These are phyloP conservation scores for Stictonetta naevosa DNA, from an alignment of 2,113 vertebrate genomes.

Conservation along the genomic window DNA sequence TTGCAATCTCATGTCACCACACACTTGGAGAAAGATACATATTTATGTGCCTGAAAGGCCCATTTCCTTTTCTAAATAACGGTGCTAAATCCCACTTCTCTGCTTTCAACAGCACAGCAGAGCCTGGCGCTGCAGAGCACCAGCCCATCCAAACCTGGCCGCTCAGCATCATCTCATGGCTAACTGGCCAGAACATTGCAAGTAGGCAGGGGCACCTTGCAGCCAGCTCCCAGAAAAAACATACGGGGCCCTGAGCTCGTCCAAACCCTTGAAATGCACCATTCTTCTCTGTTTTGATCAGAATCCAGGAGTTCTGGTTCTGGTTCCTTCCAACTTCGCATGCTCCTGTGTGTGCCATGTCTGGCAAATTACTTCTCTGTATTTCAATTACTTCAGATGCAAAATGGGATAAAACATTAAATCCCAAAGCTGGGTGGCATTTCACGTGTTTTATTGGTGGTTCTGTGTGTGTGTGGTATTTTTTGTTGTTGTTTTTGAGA, in stretches of 20 bases:
- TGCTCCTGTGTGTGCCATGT: neutral
- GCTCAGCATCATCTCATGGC: neutral
- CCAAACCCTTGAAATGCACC: neutral
- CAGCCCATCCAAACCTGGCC: neutral
- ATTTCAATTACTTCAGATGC: neutral
- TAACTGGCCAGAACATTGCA: neutral
- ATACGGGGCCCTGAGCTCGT: neutral
- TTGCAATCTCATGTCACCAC: neutral
- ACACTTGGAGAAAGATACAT: neutral
- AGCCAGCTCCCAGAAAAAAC: accelerated
- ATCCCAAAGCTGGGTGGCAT: neutral
- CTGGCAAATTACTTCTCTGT: neutral
- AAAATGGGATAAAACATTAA: neutral
- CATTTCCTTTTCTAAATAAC: neutral
- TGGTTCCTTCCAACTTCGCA: neutral
- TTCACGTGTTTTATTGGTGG: neutral
- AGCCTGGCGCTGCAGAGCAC: too few species aligned
- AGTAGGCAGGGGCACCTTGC: neutral
- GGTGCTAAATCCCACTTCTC: neutral
- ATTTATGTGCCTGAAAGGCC: neutral
- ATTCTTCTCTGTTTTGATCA: neutral
- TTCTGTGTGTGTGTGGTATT: too few species aligned
- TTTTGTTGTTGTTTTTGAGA: neutral
- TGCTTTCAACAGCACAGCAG: neutral
- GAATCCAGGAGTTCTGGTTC: neutral